These are phyloP conservation scores for Cydia amplana DNA, from an alignment of 1,140 invertebrate genomes.

Conservation along the genomic window DNA sequence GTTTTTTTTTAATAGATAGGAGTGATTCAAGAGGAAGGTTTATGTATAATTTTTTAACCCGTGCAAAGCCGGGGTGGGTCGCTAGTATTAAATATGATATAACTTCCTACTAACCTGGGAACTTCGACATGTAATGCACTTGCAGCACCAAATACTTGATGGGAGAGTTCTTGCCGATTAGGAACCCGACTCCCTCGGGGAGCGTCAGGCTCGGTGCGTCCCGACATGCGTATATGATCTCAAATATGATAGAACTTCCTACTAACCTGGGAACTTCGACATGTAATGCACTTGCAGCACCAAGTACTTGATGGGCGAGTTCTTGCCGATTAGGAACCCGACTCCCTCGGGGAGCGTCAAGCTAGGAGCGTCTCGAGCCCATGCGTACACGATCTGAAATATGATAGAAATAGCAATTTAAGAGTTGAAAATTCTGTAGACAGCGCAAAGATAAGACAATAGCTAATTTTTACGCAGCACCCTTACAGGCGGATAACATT, in stretches of 20 bases:
- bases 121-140: conserved; percentile 93
- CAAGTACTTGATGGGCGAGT: conserved; percentile 87
- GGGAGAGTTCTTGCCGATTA: conserved; percentile 85
- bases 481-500: too few relatives aligned
- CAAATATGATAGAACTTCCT: neutral
- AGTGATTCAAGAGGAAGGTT: too few relatives aligned
- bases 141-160: conserved; percentile 93
- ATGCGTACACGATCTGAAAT: conserved; percentile 94
- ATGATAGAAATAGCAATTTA: neutral
- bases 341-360: conserved; percentile 92
- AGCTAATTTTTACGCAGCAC: too few relatives aligned
- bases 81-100: too few relatives aligned
- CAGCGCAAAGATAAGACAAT: neutral
- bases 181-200: conserved; percentile 85
- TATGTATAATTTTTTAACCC: too few relatives aligned
- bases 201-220: too few relatives aligned
- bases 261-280: conserved; percentile 84
- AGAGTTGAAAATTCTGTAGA: neutral
- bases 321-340: conserved; percentile 88
- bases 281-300: conserved; percentile 97
- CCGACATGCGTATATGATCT: too few relatives aligned
- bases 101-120: conserved; percentile 79
- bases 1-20: too few relatives aligned
- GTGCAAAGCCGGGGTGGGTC: too few relatives aligned
- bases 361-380: conserved; percentile 96